These are phyloP conservation scores for Cephus cinctus DNA, from an alignment of 1,140 invertebrate genomes.

Conservation along the genomic window DNA sequence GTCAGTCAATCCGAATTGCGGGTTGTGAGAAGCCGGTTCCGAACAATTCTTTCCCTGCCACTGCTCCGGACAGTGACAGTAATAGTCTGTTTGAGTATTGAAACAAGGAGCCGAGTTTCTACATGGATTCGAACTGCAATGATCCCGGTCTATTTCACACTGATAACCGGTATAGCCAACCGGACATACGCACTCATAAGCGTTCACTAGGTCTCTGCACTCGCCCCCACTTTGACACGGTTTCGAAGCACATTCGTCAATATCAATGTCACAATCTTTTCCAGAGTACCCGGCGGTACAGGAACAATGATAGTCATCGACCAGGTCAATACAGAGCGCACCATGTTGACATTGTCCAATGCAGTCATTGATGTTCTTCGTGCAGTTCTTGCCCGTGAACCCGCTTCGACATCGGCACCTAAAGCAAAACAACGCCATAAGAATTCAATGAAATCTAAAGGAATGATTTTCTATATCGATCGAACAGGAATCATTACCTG, in stretches of 20 bases:
- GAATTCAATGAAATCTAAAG: background rate
- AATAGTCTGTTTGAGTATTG: constrained; percentile 83
- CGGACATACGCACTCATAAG: constrained; percentile 80
- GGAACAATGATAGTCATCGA: constrained; percentile 81
- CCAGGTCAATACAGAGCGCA: constrained; percentile 81
- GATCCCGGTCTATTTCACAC: constrained; percentile 81
- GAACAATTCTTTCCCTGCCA: constrained; percentile 92
- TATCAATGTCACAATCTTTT: constrained; percentile 68
- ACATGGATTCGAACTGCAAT: constrained; percentile 81
- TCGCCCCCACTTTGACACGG: constrained; percentile 85
- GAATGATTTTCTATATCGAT: no score
- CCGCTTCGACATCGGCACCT: constrained; percentile 77
- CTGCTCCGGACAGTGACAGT: constrained; percentile 83
- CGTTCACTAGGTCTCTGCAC: constrained; percentile 79
- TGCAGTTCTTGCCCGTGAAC: constrained; percentile 86
- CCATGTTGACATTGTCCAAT: constrained; percentile 83
- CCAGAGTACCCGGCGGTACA: constrained; percentile 79
- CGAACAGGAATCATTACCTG: no score
- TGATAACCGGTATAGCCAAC: constrained; percentile 77
- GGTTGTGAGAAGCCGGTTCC: constrained; percentile 62
- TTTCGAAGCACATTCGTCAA: constrained; percentile 71
- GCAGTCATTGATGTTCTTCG: constrained; percentile 87
- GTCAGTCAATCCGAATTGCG: constrained; percentile 55
- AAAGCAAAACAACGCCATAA: constrained; percentile 53
- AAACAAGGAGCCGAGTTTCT: constrained; percentile 77